Evolutionary conservation across 2,797 vertebrate genomes (phyloP), one percentile per base, ranked within the genome.

Genomic region (Antennarius maculatus): DNA sequence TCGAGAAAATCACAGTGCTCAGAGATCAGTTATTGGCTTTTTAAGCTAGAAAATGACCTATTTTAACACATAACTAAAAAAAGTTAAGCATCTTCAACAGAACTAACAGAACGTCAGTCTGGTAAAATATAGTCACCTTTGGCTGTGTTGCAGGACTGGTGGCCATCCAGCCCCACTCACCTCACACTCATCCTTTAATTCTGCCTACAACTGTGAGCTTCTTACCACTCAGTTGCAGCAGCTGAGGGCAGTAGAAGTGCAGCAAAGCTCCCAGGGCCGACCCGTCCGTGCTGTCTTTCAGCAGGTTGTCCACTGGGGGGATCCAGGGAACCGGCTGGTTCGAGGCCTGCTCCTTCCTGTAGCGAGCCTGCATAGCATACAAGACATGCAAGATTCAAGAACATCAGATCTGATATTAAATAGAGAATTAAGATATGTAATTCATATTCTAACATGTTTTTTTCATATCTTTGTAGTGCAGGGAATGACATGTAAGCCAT

Each of bases 161-260:
- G 31, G 31, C 5, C 31, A 34, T 34, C 31, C 48, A 29, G 10
- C 31, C 18, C 47, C 43, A 54, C 15, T 12, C 17, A 48, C 41
- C 27, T 42, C 45, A 47, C 6, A 27, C 48, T 28, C 48, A 27
- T 13, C 18, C 12, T 12, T 50, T 50, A 18, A 12, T 27, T 13
- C 34, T 51, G 16, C 13, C 10, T 17, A 34, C 27, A 52, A 27
- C 50, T 56, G 28, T 46, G 45, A 60, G 23, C 53, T 78, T 9
- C 78, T 58, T 80, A 97, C 97, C 96, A 34, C 97, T 95, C 60
- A 98, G 76, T 27, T 89, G 89, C 43, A 98, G 82, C 5, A 95
- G 91, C 61, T 94, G 92, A 17, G 98, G 97, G 66, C 97, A 99
- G 92, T 97, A 99, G 84, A 98, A 99, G 85, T 98, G 97, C 79